Conservation (phyloP, 53 echinoderm and acorn worm genomes). For the Apostichopus leukothele region DNA sequence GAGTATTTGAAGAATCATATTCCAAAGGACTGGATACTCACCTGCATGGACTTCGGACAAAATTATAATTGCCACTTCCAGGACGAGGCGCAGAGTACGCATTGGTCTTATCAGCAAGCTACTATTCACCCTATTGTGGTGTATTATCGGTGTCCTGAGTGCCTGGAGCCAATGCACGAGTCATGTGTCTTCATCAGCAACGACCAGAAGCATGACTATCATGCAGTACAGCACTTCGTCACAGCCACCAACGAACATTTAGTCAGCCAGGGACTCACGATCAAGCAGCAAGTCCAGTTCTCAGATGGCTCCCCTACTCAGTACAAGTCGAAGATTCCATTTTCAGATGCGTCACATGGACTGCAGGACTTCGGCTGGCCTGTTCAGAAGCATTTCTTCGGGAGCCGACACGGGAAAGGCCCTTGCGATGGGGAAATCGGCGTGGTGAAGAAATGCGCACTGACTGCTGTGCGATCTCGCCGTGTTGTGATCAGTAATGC, state of each 20-base stretch:
- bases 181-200: slow-evolving; percentile 34
- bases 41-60: slow-evolving; percentile 46
- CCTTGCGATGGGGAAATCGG: slow-evolving; percentile 36
- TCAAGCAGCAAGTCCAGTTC: not conserved
- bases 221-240: slow-evolving; percentile 27
- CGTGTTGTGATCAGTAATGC: not conserved
- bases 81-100: slow-evolving; percentile 57
- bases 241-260: not conserved
- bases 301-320: slow-evolving; percentile 11
- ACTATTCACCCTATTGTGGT: slow-evolving; percentile 50
- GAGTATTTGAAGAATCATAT: not conserved
- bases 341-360: slow-evolving; percentile 2
- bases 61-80: slow-evolving; percentile 55
- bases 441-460: not conserved
- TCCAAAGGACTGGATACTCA: slow-evolving; percentile 43
- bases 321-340: slow-evolving; percentile 7
- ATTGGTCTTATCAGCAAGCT: slow-evolving; percentile 54
- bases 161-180: not conserved
- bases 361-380: not conserved
- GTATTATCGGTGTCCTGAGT: slow-evolving; percentile 34
- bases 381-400: slow-evolving; percentile 19
- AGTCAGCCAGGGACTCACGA: not conserved
- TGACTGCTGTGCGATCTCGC: not conserved
- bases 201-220: slow-evolving; percentile 42
- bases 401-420: not conserved